These are phyloP conservation scores for Zoanthus sansibaricus DNA, from an alignment of 92 coral and sea anemone species.

Conservation along the genomic window DNA sequence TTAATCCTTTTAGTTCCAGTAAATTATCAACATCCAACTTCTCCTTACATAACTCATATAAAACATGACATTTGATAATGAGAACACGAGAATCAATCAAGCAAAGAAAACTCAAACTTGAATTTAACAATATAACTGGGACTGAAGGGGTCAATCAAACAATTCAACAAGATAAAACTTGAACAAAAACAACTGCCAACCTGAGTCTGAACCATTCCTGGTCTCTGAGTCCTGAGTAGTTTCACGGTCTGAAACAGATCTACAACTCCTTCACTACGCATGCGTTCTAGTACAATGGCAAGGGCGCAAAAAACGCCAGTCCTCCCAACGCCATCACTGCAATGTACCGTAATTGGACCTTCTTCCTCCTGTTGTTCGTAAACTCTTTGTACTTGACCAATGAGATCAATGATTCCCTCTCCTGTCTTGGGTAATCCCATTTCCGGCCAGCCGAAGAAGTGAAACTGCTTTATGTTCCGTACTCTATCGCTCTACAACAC, in stretches of 20 bases:
- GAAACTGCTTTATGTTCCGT: conserved; percentile 90
- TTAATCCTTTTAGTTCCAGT: too few relatives aligned
- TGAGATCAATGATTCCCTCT: conserved; percentile 91
- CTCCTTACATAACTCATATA: too few relatives aligned
- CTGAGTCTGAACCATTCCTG: conserved; percentile 96
- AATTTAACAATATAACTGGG: too few relatives aligned
- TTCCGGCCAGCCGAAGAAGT: conserved; percentile 94
- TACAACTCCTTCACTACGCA: conserved; percentile 99
- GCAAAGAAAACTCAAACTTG: too few relatives aligned
- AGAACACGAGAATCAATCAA: too few relatives aligned
- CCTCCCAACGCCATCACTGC: conserved; percentile 96
- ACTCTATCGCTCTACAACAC: conserved; percentile 76
- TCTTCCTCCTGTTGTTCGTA: conserved; percentile 90
- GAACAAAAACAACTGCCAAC: conserved; percentile 39
- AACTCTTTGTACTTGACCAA: conserved; percentile 93
- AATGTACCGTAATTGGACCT: conserved; percentile 96
- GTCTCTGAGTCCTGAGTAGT: conserved; percentile 95
- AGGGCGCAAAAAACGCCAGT: conserved; percentile 94
- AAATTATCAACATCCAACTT: too few relatives aligned
- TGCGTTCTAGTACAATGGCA: conserved; percentile 94
- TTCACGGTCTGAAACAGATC: conserved; percentile 97
- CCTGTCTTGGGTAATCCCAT: conserved; percentile 84
- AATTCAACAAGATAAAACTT: not conserved
- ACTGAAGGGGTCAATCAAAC: too few relatives aligned
- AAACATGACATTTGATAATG: too few relatives aligned